Evolutionary conservation across 2,888 invertebrate species (phyloP).

Genomic region (Cyclophora punctaria): DNA sequence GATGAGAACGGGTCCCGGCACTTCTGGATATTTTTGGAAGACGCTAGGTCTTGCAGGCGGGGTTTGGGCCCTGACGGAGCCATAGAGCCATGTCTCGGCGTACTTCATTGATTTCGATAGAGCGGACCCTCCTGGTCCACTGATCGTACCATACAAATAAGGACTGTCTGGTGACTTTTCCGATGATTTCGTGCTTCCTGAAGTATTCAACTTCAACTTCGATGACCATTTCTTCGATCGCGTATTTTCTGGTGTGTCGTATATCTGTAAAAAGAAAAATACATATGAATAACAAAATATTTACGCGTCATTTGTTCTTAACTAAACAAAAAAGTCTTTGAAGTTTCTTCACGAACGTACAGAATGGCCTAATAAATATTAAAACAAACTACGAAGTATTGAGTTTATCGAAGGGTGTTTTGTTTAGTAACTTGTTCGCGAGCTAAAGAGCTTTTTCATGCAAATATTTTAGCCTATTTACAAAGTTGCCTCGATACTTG

Average conservation of each 20-base stretch:
- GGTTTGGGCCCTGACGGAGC: slow-evolving; percentile 79
- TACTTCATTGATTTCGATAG: slow-evolving; percentile 89
- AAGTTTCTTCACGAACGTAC: background rate
- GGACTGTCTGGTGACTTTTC: slow-evolving; percentile 67
- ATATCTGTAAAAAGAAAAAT: slow-evolving; percentile 53
- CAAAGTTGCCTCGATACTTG: slow-evolving; percentile 33
- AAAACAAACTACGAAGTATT: slow-evolving; percentile 17
- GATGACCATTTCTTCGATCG: slow-evolving; percentile 83
- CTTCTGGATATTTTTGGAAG: slow-evolving; percentile 65
- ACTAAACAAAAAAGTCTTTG: too few relatives aligned
- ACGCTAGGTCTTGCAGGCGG: slow-evolving; percentile 63
- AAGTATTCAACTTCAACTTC: slow-evolving; percentile 76
- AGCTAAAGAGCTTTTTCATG: slow-evolving; percentile 38
- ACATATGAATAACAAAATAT: background rate
- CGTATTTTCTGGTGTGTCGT: slow-evolving; percentile 68
- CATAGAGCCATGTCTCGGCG: slow-evolving; percentile 90
- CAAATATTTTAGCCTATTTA: slow-evolving; percentile 37
- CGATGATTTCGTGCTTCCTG: slow-evolving; percentile 61
- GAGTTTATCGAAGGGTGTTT: slow-evolving; percentile 26
- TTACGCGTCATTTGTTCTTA: too few relatives aligned
- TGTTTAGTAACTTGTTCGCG: slow-evolving; percentile 28
- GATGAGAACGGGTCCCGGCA: slow-evolving; percentile 62
- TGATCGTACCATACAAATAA: slow-evolving; percentile 66
- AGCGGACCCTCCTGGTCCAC: slow-evolving; percentile 80
- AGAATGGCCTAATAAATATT: too few relatives aligned